A percentile compares a stretch with the other conserved stretches of the same genome.
These are phyloP conservation scores for Acinonyx jubatus DNA, from an alignment of 2,113 vertebrate species.

Conservation along the genomic window DNA sequence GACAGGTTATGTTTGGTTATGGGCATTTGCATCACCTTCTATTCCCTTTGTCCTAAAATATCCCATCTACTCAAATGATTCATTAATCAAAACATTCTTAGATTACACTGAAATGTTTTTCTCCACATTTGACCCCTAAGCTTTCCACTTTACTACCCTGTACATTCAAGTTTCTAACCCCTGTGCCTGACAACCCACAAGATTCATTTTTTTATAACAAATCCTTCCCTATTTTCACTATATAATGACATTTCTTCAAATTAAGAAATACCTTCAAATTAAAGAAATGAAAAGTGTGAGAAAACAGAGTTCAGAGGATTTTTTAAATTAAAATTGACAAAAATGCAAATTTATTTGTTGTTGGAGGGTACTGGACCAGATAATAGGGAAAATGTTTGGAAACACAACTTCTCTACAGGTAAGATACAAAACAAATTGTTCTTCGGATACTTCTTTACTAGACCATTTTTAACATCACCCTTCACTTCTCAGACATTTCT, in stretches of 20 bases:
- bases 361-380: neutral
- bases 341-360: neutral
- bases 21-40: neutral
- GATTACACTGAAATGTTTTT: neutral
- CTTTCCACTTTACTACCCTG: neutral
- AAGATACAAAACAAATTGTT: neutral
- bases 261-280: neutral
- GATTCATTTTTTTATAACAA: neutral
- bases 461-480: neutral
- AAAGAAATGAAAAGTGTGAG: neutral
- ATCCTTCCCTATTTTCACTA: neutral
- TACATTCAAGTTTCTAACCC: neutral
- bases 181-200: neutral
- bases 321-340: neutral
- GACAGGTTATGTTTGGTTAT: neutral
- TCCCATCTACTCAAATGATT: neutral
- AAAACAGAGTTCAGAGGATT: neutral
- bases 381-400: neutral
- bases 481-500: neutral
- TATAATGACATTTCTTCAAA: neutral
- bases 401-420: neutral
- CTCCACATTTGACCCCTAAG: neutral
- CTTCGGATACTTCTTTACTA: neutral
- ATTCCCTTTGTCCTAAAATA: neutral
- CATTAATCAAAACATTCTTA: neutral